A percentile compares a stretch with the other conserved stretches of the same genome.
These are phyloP conservation scores for Leuctra nigra DNA, from an alignment of 2,888 invertebrate genomes.

Conservation along the genomic window DNA sequence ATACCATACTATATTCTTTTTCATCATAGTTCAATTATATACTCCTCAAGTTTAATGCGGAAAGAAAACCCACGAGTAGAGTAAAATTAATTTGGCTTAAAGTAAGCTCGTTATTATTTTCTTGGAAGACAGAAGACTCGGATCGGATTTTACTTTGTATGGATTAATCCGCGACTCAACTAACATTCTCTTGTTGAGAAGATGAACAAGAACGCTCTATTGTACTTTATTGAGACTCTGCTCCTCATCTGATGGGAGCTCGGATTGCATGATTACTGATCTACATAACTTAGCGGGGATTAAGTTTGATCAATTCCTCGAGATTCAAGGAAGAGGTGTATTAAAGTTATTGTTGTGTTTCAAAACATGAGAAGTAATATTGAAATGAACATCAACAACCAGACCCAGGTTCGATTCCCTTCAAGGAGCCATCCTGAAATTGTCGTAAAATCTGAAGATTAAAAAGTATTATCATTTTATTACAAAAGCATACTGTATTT, in stretches of 20 bases:
- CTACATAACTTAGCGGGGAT: neutral
- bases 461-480: no score
- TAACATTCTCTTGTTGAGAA: neutral
- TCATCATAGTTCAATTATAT: conserved; percentile 7
- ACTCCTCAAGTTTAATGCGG: neutral
- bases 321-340: no score
- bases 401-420: no score
- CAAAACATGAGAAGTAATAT: no score
- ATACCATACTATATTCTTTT: no score
- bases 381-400: no score
- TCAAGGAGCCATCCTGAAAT: no score
- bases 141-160: conserved; percentile 1
- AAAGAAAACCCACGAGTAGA: conserved; percentile 7
- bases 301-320: neutral
- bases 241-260: neutral
- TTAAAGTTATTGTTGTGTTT: no score
- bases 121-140: conserved; percentile 6
- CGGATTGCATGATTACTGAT: neutral
- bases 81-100: conserved; percentile 8
- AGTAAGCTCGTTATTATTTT: conserved; percentile 18
- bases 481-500: no score
- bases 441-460: no score
- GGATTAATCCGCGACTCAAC: neutral
- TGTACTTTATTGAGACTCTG: neutral
- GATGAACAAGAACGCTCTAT: neutral